These are phyloP conservation scores for Poecilobothrus nobilitatus DNA, from an alignment of 2,888 invertebrate species.

Conservation along the genomic window DNA sequence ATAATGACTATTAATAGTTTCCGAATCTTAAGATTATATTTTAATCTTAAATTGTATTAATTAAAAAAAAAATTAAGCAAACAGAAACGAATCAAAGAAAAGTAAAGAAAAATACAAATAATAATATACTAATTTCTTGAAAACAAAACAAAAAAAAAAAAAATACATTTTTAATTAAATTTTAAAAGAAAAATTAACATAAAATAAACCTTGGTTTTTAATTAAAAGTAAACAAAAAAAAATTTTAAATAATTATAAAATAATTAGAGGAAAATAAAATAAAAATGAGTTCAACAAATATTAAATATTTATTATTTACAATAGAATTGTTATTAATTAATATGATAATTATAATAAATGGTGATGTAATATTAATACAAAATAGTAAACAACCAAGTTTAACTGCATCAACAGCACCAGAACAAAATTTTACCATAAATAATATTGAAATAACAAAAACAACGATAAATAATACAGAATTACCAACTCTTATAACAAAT, in stretches of 20 bases:
- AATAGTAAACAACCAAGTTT: not conserved
- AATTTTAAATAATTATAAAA: not conserved
- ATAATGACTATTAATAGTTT: no score
- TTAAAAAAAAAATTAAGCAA: no score
- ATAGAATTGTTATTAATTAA: not conserved
- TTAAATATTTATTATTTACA: not conserved
- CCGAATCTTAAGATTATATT: no score
- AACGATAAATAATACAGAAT: not conserved
- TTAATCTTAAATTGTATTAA: no score
- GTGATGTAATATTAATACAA: slow-evolving; percentile 1
- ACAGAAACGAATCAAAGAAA: no score
- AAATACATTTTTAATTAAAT: not conserved
- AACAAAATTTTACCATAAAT: slow-evolving; percentile 7
- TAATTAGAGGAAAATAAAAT: not conserved
- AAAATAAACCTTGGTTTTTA: not conserved
- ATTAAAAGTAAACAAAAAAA: not conserved
- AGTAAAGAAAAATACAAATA: not conserved
- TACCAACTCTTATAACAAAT: not conserved
- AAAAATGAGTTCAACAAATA: not conserved
- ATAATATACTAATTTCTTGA: not conserved
- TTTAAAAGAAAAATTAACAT: not conserved
- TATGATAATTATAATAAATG: not conserved
- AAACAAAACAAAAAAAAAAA: no score
- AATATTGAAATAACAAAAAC: no score
- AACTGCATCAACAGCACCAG: not conserved